Evolutionary conservation across 2,797 vertebrate genomes (phyloP), one percentile per base, ranked within the genome.

Genomic region (Pipistrellus pygmaeus): DNA sequence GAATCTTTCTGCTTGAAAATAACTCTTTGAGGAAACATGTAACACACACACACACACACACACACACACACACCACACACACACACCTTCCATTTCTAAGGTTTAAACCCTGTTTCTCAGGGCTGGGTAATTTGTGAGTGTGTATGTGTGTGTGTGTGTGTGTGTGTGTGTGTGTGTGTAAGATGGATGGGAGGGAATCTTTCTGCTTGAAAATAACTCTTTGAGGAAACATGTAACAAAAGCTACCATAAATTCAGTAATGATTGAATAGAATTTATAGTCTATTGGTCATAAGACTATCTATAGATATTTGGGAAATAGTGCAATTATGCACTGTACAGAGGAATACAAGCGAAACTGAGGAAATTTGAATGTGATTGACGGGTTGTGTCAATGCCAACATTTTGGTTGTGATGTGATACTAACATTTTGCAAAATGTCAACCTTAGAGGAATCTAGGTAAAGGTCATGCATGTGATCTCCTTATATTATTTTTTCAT

Each of bases 141-240:
- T 27, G 20, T 51, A 20, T 41, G n/a, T 27, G 20, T 51, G 30
- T 41, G n/a, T 27, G 51, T 72, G 30, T n/a, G 6, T 66, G 62
- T 66, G 15, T 72, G 21, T 57, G 35, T 25, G n/a, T 81, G 44
- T 30, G 3, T 57, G 41, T 20, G 10, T 32, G 27, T 21, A 41
- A 85, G n/a, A 84, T 2, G 32, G 8, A 53, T 21, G 9, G 4
- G 17, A 44, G 25, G 21, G 20, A 0, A 60, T 30, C 15, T 44
- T 87, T 75, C 57, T 76, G 5, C 81, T 82, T 69, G 60, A 55
- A 93, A 91, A 51, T 30, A 17, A 48, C 18, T 32, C 18, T 66
- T 64, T 91, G 27, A 41, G 57, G 73, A 73, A 85, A 55, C 18
- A 30, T 15, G 6, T 32, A 15, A 55, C 25, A 5, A 53, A 90